Conservation (phyloP, 2,797 vertebrate genomes). For the Fundulus diaphanus region DNA sequence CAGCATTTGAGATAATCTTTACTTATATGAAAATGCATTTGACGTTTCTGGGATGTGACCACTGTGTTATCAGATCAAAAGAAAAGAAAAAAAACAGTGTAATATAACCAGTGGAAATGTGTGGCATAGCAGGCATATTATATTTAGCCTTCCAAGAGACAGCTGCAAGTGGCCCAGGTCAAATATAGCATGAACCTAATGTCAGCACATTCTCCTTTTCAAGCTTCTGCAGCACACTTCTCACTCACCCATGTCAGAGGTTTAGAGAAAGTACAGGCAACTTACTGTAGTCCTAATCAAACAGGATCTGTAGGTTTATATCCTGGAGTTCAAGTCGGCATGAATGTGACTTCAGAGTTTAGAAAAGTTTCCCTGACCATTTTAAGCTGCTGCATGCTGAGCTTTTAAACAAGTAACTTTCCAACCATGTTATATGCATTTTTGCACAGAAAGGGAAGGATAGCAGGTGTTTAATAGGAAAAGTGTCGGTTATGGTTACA, state of each 20-base stretch:
- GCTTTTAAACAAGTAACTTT: slow-evolving; percentile 16
- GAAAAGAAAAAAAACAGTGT: slow-evolving; percentile 66
- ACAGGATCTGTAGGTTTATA: neutral
- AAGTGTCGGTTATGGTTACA: slow-evolving; percentile 12
- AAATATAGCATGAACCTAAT: slow-evolving; percentile 39
- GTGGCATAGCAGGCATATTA: slow-evolving; percentile 38
- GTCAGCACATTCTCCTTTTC: slow-evolving; percentile 49
- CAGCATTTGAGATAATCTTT: slow-evolving; percentile 32
- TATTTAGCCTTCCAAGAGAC: slow-evolving; percentile 70
- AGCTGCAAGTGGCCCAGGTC: slow-evolving; percentile 52
- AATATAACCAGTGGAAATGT: slow-evolving; percentile 62
- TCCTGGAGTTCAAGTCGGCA: neutral
- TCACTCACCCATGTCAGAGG: neutral
- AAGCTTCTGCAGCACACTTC: neutral
- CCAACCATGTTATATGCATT: slow-evolving; percentile 24
- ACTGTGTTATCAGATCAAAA: slow-evolving; percentile 56
- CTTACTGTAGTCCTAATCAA: neutral
- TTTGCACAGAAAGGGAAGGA: neutral
- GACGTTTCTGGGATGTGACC: slow-evolving; percentile 53
- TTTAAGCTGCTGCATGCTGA: slow-evolving; percentile 22
- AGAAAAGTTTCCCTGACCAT: slow-evolving; percentile 27
- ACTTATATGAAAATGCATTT: slow-evolving; percentile 17
- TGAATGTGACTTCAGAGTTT: slow-evolving; percentile 10
- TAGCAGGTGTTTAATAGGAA: slow-evolving; percentile 41
- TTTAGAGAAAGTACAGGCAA: neutral